A percentile compares a stretch with the other conserved stretches of the same genome.
Evolutionary conservation across 2,113 vertebrate species (phyloP).

Genomic region (Silurus asotus): DNA sequence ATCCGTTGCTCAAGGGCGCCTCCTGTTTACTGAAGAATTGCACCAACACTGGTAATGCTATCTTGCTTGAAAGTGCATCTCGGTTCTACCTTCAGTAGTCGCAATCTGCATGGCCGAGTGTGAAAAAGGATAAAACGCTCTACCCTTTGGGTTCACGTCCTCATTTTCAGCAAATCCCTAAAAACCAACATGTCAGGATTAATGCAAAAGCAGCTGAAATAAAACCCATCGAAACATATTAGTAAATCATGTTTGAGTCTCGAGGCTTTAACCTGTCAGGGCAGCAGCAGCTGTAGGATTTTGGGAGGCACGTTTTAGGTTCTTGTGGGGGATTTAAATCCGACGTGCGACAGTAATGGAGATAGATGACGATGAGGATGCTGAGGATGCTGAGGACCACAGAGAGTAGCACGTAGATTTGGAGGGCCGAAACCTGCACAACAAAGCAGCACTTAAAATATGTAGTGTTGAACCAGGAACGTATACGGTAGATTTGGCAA

Average conservation of each 20-base stretch:
- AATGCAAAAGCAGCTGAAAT: not conserved
- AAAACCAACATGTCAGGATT: conserved; percentile 33
- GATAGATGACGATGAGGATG: conserved; percentile 77
- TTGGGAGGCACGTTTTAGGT: conserved; percentile 72
- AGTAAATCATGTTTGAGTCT: not conserved
- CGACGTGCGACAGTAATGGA: conserved; percentile 75
- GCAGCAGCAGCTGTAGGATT: conserved; percentile 83
- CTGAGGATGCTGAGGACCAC: conserved; percentile 78
- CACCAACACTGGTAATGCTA: not conserved
- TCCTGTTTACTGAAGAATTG: not conserved
- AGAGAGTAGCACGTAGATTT: conserved; percentile 85
- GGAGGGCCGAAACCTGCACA: conserved; percentile 82
- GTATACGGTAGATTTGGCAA: not conserved
- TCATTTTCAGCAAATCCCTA: conserved; percentile 84
- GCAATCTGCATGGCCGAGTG: conserved; percentile 85
- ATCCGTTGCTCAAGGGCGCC: not conserved
- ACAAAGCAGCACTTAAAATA: not conserved
- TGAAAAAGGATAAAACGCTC: conserved; percentile 88
- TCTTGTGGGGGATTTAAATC: conserved; percentile 65
- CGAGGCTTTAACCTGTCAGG: conserved; percentile 78
- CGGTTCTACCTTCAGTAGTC: conserved; percentile 79
- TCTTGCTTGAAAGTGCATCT: not conserved
- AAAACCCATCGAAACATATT: not conserved
- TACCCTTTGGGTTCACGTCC: conserved; percentile 85
- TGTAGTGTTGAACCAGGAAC: not conserved